Conservation (phyloP, 2,113 vertebrate genomes). For the Elanus axillaris region DNA sequence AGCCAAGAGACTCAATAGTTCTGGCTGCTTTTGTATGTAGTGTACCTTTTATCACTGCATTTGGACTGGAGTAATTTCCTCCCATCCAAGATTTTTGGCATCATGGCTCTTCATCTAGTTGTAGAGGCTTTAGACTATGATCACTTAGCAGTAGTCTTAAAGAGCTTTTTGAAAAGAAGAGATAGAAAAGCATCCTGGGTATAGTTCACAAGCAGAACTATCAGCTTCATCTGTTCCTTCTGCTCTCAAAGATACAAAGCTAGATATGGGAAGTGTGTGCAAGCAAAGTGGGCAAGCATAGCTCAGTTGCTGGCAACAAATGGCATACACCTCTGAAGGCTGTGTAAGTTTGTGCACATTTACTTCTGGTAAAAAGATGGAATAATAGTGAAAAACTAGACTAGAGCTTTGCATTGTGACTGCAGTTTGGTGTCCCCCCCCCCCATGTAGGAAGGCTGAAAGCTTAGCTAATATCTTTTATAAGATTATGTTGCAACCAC, state of each 20-base stretch:
- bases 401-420: background rate
- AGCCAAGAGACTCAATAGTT: background rate
- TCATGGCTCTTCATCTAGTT: background rate
- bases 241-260: fast-evolving
- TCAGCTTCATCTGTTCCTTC: background rate
- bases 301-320: background rate
- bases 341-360: background rate
- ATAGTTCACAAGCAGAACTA: background rate
- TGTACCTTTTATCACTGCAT: background rate
- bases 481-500: background rate
- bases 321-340: background rate
- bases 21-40: background rate
- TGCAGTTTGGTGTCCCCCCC: background rate
- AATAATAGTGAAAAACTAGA: background rate
- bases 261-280: background rate
- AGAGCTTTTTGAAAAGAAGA: background rate
- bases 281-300: background rate
- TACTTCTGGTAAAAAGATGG: background rate
- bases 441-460: background rate
- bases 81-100: background rate
- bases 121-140: background rate
- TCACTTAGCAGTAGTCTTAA: background rate
- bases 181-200: background rate
- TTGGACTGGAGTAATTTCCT: background rate
- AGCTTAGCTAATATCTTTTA: background rate